These are phyloP conservation scores for Rhizomys pruinosus DNA, from an alignment of 2,113 vertebrate species.

Conservation along the genomic window DNA sequence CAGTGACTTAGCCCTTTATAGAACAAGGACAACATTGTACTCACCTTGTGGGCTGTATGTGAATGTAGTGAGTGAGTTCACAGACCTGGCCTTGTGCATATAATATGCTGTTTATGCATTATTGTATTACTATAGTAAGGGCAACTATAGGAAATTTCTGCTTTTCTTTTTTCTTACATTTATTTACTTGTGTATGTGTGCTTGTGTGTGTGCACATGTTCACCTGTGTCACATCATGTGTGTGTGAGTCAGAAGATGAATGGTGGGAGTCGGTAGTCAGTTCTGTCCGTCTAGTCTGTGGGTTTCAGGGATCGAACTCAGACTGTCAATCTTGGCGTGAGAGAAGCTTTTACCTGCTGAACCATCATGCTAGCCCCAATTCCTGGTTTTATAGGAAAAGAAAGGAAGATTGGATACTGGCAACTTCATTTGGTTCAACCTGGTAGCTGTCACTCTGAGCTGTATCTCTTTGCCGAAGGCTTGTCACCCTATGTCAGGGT, in stretches of 20 bases:
- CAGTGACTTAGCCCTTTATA: background rate
- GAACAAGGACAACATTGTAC: background rate
- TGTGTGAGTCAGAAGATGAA: too few species aligned
- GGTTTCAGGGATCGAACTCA: background rate
- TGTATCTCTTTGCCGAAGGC: background rate
- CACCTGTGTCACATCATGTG: background rate
- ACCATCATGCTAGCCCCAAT: background rate
- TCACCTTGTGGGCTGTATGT: accelerated
- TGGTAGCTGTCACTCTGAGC: background rate
- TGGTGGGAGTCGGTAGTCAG: background rate
- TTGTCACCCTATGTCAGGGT: background rate
- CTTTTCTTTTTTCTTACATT: background rate
- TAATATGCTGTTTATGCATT: background rate
- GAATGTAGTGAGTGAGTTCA: background rate
- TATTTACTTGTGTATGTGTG: background rate
- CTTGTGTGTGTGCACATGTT: background rate
- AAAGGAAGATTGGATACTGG: background rate
- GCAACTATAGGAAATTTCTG: background rate
- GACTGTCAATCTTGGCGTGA: background rate
- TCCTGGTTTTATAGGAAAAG: background rate
- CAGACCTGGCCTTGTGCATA: background rate
- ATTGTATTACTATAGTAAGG: background rate
- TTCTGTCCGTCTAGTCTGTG: background rate
- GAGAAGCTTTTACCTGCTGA: background rate
- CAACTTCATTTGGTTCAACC: background rate